These are phyloP conservation scores for Hylyphantes graminicola DNA, from an alignment of 1,140 invertebrate genomes.

Conservation along the genomic window DNA sequence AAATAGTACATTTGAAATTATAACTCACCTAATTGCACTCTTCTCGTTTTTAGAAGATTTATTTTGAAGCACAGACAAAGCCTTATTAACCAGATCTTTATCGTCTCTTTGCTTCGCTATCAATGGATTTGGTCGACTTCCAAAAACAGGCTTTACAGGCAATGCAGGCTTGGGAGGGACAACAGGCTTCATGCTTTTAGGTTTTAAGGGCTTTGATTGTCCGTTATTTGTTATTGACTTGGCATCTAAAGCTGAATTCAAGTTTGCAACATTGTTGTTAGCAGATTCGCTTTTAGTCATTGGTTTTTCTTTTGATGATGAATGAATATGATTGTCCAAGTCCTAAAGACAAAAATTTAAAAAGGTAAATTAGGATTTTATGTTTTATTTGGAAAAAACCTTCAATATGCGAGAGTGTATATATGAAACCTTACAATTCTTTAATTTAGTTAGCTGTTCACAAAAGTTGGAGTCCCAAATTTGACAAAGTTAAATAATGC, in stretches of 20 bases:
- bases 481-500: no score
- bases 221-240: background rate
- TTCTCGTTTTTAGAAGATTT: slow-evolving; percentile 44
- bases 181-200: slow-evolving; percentile 42
- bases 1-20: no score
- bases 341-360: slow-evolving; percentile 14
- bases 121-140: background rate
- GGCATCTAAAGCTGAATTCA: background rate
- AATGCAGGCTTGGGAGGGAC: slow-evolving; percentile 62
- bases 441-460: no score
- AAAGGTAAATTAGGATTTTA: background rate
- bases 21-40: slow-evolving; percentile 44
- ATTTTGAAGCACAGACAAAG: slow-evolving; percentile 51
- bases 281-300: background rate
- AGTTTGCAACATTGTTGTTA: background rate
- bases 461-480: no score
- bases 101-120: background rate
- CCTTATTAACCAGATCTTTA: slow-evolving; percentile 30
- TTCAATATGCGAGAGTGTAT: no score
- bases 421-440: no score
- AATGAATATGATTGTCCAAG: background rate
- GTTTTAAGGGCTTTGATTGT: background rate
- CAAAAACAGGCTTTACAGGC: slow-evolving; percentile 61
- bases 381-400: no score
- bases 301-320: background rate